Evolutionary conservation across 2,113 vertebrate genomes (phyloP).

Genomic region (Cryptomyrus ogoouensis): DNA sequence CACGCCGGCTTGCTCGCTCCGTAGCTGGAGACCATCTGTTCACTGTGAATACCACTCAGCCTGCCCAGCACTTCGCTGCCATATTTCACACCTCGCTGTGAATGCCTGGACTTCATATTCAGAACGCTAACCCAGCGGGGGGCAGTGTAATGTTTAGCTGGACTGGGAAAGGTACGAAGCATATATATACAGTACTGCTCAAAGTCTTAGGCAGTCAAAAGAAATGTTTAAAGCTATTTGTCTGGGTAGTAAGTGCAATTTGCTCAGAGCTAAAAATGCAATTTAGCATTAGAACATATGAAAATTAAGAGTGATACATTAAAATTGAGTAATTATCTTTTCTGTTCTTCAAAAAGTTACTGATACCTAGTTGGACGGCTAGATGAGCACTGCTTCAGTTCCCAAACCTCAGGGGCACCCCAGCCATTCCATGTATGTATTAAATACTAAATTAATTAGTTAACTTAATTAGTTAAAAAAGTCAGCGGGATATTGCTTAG

Average conservation of each 20-base stretch:
- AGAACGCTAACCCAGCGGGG: background rate
- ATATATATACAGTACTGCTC: conserved; percentile 1
- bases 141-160: background rate
- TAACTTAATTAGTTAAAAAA: background rate
- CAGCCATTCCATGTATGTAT: background rate
- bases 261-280: background rate
- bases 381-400: background rate
- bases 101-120: conserved; percentile 5
- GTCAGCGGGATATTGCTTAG: background rate
- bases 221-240: background rate
- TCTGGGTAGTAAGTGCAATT: background rate
- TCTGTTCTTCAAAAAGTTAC: background rate
- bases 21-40: background rate
- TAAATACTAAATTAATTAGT: background rate
- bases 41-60: background rate
- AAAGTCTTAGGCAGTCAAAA: background rate
- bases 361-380: background rate
- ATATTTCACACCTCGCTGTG: conserved; percentile 2
- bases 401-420: background rate
- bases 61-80: background rate
- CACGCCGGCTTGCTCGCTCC: no score
- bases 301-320: background rate
- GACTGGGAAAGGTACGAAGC: conserved; percentile 10
- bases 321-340: background rate
- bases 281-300: background rate